Evolutionary conservation across 2,113 vertebrate species (phyloP).

Genomic region (Henicopernis longicauda): DNA sequence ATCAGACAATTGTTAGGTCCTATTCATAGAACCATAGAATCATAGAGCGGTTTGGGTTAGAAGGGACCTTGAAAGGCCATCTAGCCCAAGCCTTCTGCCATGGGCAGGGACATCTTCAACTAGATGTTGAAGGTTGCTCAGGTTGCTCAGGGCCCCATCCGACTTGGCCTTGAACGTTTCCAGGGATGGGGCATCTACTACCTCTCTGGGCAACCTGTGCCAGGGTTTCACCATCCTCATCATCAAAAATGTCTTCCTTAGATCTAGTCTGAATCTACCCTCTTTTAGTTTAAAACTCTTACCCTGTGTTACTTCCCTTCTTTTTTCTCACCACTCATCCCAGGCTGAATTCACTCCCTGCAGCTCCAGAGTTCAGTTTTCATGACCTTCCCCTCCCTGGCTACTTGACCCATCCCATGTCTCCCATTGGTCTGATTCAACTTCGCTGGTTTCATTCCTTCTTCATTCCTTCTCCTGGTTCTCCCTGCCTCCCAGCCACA

Average conservation of each 20-base stretch:
- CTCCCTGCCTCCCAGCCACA: not conserved
- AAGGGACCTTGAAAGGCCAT: not conserved
- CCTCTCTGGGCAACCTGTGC: not conserved
- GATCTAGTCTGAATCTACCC: not conserved
- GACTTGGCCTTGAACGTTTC: not conserved
- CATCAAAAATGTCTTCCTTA: not conserved
- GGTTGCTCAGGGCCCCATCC: not conserved
- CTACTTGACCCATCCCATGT: not conserved
- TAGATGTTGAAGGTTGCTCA: no score
- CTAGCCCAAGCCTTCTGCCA: no score
- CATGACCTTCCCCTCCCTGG: not conserved
- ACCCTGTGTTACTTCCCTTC: not conserved
- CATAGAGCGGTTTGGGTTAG: not conserved
- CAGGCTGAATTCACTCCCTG: not conserved
- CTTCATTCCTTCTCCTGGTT: not conserved
- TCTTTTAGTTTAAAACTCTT: not conserved
- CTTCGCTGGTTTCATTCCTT: accelerated
- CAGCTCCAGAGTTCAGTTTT: not conserved
- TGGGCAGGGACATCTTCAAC: not conserved
- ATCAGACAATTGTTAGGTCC: not conserved
- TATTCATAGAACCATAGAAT: not conserved
- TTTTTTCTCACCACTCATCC: not conserved
- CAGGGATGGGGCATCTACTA: not conserved
- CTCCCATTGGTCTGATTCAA: not conserved
- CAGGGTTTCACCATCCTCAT: not conserved